Percentiles rank a stretch among this genome's conserved stretches.
These are phyloP conservation scores for Chlorops oryzae DNA, from an alignment of 1,140 invertebrate genomes.

Conservation along the genomic window DNA sequence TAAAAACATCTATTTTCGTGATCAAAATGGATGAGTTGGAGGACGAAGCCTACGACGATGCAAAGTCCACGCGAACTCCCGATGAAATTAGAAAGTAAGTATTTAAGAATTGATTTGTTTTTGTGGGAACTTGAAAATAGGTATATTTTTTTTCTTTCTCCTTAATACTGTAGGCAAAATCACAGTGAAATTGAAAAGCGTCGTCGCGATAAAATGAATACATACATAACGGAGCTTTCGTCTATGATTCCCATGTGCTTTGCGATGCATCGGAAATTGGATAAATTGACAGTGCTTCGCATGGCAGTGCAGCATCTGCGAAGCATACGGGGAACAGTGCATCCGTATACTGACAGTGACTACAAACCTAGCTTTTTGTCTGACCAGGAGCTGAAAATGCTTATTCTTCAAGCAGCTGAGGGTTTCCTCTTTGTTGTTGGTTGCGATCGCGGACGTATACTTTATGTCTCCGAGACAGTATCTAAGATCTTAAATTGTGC, in stretches of 20 bases:
- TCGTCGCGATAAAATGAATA: slow-evolving; percentile 93
- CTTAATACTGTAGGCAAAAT: slow-evolving; percentile 63
- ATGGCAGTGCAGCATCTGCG: slow-evolving; percentile 93
- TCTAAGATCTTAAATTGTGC: slow-evolving; percentile 76
- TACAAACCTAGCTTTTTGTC: slow-evolving; percentile 84
- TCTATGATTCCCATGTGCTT: slow-evolving; percentile 90
- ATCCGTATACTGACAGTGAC: slow-evolving; percentile 73
- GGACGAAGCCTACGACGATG: slow-evolving; percentile 56
- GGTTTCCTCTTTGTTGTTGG: slow-evolving; percentile 91
- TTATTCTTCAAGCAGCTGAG: slow-evolving; percentile 75
- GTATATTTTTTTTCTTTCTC: neutral
- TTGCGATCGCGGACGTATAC: slow-evolving; percentile 82
- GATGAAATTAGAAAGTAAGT: slow-evolving; percentile 66
- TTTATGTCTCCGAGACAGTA: slow-evolving; percentile 89
- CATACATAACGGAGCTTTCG: slow-evolving; percentile 85
- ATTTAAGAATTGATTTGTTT: slow-evolving; percentile 2
- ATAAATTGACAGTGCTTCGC: slow-evolving; percentile 86
- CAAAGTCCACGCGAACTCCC: slow-evolving; percentile 56
- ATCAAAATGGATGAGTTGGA: slow-evolving; percentile 55
- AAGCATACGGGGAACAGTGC: slow-evolving; percentile 67
- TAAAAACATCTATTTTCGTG: slow-evolving; percentile 51
- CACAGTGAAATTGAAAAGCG: slow-evolving; percentile 95
- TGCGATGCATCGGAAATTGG: slow-evolving; percentile 85
- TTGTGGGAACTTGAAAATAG: neutral
- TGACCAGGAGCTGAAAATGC: slow-evolving; percentile 80